Base-by-base conservation (phyloP, 2,888 invertebrate species). In the Lypha dubia region DNA sequence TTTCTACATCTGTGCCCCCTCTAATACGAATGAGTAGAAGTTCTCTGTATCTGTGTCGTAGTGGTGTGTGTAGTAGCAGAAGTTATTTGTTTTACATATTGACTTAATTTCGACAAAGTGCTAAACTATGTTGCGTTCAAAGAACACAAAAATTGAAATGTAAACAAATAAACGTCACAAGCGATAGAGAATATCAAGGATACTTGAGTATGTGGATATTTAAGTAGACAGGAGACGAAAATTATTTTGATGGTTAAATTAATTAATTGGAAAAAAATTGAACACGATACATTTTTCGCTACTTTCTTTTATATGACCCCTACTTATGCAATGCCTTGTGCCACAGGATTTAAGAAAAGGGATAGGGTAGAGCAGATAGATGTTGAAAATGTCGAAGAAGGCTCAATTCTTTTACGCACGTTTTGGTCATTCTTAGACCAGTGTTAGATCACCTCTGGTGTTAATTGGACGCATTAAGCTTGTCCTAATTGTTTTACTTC, bases 41-140 rank as follows among this genome's bases (percentile, higher is more conserved):
- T 5, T 15, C 1, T 41, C 5, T 28, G 28, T 28, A 5, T 28
- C 5, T 38, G 11, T 49, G 28, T 51, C 6, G 6, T 53, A 17
- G 7, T 17, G 17, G 6, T n/a, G 8, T 7, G 11, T 7, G 44
- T 46, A 9, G 9, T 13, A 44, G 24, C 17, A 46, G 1, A 32
- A 22, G 22, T 35, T 46, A 60, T 71, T 70, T 84, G 68, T 44
- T n/a, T 77, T 77, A 56, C 49, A 62, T 77, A 81, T 77, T 80
- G 80, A 56, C 77, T 74, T 84, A 20, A 68, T 56, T 73, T 77
- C 62, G 74, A 68, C 68, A 84, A 81, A 84, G 84, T 81, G 77
- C 80, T 81, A 77, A 81, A 81, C 58, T 58, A 49, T 81, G 84
- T 84, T 81, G 73, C 73, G 13, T 46, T 28, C 11, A 49, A 46